A percentile compares a stretch with the other conserved stretches of the same genome.
Conservation (phyloP, 2,113 vertebrate genomes). For the Osmerus mordax region DNA sequence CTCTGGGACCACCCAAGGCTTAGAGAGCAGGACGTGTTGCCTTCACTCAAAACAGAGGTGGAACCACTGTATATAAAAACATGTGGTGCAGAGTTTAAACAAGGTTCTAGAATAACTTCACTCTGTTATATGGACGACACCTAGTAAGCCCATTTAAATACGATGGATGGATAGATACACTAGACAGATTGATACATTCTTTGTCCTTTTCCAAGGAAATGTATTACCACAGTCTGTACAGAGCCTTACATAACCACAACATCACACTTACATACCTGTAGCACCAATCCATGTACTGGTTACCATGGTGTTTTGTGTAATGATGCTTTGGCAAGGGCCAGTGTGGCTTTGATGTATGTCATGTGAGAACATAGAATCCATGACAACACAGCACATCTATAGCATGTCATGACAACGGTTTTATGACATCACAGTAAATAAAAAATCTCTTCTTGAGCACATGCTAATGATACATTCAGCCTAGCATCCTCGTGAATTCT, state of each 20-base stretch:
- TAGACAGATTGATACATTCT: no score
- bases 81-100: neutral
- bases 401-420: neutral
- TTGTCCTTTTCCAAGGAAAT: no score
- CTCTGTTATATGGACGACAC: neutral
- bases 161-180: no score
- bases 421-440: neutral
- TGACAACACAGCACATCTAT: neutral
- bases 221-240: no score
- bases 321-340: no score
- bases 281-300: no score
- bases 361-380: neutral
- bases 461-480: neutral
- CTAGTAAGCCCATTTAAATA: no score
- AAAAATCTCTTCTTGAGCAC: neutral
- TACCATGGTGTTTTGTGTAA: no score
- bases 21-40: neutral
- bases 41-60: neutral
- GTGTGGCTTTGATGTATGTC: neutral
- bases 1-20: conserved; percentile 31
- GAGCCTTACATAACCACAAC: no score
- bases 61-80: no score
- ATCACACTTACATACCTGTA: no score
- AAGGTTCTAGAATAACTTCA: neutral
- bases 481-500: no score